Evolutionary conservation across 1,140 invertebrate genomes (phyloP), one percentile per base, ranked within the genome.

Genomic region (Ephestia elutella): DNA sequence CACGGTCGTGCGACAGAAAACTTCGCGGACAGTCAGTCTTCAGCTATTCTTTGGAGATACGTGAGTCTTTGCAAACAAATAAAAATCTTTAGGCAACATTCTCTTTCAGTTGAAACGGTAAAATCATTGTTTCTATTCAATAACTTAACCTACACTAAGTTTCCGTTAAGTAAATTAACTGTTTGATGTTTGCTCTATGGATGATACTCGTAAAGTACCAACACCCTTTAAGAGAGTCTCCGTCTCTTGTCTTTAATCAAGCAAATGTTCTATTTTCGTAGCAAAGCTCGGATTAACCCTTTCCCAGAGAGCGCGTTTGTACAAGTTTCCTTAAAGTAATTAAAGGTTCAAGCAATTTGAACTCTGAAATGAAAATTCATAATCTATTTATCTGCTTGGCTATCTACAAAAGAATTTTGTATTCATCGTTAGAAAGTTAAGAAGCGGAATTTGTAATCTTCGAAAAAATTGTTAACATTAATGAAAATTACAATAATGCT

Each of bases 311-410:
- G 65, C 71, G 70, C 73, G 72, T 74, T 76, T 78, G 75, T 80
- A 76, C 66, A 80, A 82, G 70, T 82, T 75, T 76, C 68, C 68
- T 70, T 75, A 82, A 82, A 82, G 75, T 78, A 82, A 82, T 80
- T 78, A 80, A 78, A 74, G 72, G 73, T 75, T 76, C 70, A 77
- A 78, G 74, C 65, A 77, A 74, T 80, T 80, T 74, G 63, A 72
- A 82, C 70, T 78, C 63, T 57, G 65, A 67, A 73, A 78, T 78
- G 65, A 75, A 81, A 75, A 73, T 77, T 77, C 68, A 74, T 79
- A 73, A 75, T 78, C 71, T 74, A 73, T 71, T 74, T 78, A 76
- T 76, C 62, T 65, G 57, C 56, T 67, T 59, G 56, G 59, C 54
- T 68, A 68, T 74, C 69, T 71, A 64, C 60, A 64, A 71, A 68